A percentile compares a stretch with the other conserved stretches of the same genome.
These are phyloP conservation scores for Gavia stellata DNA, from an alignment of 2,113 vertebrate species.

Conservation along the genomic window DNA sequence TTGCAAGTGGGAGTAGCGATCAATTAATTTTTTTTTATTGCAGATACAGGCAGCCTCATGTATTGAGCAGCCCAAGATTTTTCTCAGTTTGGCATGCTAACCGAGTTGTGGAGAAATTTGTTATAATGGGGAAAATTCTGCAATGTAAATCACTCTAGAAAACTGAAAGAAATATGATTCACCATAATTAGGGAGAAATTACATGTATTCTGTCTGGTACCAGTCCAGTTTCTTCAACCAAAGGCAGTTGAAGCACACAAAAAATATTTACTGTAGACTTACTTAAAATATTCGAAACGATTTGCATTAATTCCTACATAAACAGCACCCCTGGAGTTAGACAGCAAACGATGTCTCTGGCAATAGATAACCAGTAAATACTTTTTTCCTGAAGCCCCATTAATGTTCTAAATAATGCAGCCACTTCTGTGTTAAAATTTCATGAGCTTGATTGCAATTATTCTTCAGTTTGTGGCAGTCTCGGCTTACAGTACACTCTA, in stretches of 20 bases:
- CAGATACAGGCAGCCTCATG: background rate
- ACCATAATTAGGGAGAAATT: background rate
- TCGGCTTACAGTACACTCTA: background rate
- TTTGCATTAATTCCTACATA: constrained; percentile 18
- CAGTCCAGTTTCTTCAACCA: background rate
- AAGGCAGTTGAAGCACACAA: background rate
- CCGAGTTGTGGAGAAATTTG: background rate
- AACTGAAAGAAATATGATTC: background rate
- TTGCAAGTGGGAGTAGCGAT: background rate
- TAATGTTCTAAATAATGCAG: constrained; percentile 53
- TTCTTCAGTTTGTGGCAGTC: constrained; percentile 31
- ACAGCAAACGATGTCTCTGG: constrained; percentile 8
- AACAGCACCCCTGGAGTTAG: background rate
- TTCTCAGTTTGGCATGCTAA: background rate
- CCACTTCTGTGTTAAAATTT: constrained; percentile 56
- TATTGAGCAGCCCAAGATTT: background rate
- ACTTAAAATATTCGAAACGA: constrained; percentile 15
- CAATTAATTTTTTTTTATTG: background rate
- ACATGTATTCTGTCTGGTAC: background rate
- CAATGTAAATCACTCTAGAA: background rate
- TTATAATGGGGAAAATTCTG: background rate
- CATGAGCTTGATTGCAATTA: constrained; percentile 50
- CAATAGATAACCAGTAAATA: constrained; percentile 50
- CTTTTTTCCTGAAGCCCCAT: constrained; percentile 29
- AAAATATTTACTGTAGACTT: constrained; percentile 14